Conservation (phyloP, 2,797 vertebrate genomes). For the Acanthopagrus latus region DNA sequence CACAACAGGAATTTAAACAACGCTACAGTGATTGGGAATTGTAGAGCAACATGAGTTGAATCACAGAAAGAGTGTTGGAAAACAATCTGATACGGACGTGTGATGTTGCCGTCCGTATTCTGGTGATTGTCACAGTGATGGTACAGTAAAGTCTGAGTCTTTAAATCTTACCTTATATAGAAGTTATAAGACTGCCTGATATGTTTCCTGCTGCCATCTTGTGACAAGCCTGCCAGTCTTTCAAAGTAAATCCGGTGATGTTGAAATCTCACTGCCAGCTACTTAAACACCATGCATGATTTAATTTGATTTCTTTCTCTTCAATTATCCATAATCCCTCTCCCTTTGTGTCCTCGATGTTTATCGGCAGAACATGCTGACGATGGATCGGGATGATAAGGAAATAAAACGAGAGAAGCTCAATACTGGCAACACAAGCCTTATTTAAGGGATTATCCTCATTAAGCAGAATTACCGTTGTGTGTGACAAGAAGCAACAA, state of each 20-base stretch:
- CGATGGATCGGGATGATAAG: slow-evolving; percentile 62
- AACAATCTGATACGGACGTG: neutral
- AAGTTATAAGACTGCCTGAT: slow-evolving; percentile 3
- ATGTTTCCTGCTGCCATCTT: slow-evolving; percentile 8
- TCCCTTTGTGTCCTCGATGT: slow-evolving; percentile 63
- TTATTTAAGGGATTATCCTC: slow-evolving; percentile 78
- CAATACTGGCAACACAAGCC: slow-evolving; percentile 55
- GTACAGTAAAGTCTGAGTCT: neutral
- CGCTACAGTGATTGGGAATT: neutral
- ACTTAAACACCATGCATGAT: slow-evolving; percentile 62
- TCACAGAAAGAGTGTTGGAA: neutral
- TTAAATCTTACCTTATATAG: neutral
- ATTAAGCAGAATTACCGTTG: slow-evolving; percentile 67
- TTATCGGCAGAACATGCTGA: slow-evolving; percentile 68
- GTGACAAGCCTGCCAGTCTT: slow-evolving; percentile 1
- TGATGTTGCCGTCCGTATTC: neutral
- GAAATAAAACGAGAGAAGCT: slow-evolving; percentile 66
- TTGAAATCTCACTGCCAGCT: slow-evolving; percentile 25
- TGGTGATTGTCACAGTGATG: neutral
- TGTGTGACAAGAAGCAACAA: slow-evolving; percentile 52
- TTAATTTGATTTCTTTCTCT: slow-evolving; percentile 63
- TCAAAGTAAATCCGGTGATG: slow-evolving; percentile 38
- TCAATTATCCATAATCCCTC: slow-evolving; percentile 64
- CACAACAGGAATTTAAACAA: neutral
- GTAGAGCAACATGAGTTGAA: neutral